Evolutionary conservation across 2,888 invertebrate genomes (phyloP), one percentile per base, ranked within the genome.

Genomic region (Tenthredo notha): DNA sequence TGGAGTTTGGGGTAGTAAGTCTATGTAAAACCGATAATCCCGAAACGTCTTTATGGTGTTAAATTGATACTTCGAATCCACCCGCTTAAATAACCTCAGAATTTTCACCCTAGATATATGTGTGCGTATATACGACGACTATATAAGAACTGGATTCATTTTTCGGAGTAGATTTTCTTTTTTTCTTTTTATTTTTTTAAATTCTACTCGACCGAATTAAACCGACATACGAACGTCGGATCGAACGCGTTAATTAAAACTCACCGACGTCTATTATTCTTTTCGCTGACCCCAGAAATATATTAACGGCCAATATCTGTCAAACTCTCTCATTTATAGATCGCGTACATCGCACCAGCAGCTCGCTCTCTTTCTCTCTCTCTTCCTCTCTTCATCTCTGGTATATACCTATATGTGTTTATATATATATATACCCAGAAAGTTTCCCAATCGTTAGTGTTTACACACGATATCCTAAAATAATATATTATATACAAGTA

Each of bases 1-100:
- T 90, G 90, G 88, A 87, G 89, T 87, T 70, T 85, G 85, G 88
- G 86, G 86, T 85, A 86, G 88, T 89, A 88, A 89, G 90, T 88
- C 89, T 89, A 89, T 89, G 90, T 90, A 89, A 90, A 90, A 90
- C 90, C 90, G 90, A 89, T 90, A 90, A 90, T 89, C 90, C 88
- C 85, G 74, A 87, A 87, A 89, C 86, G 88, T 89, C 89, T 90
- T 89, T 89, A 88, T 87, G 87, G 87, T 87, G 88, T 89, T 90
- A 88, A 90, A 90, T 89, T 90, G 90, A 89, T 90, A 90, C 89
- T 89, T 89, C 15, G 61, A 80, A 80, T 80, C 61, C 80, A n/a
- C 58, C 61, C 61, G 37, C 25, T 21, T 43, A 61, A 61, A 80
- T 80, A 61, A 80, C 18, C 80, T 40, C 40, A 25, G 10, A 15